These are phyloP conservation scores for Zaprionus davidi DNA, from an alignment of 1,140 invertebrate genomes.

Conservation along the genomic window DNA sequence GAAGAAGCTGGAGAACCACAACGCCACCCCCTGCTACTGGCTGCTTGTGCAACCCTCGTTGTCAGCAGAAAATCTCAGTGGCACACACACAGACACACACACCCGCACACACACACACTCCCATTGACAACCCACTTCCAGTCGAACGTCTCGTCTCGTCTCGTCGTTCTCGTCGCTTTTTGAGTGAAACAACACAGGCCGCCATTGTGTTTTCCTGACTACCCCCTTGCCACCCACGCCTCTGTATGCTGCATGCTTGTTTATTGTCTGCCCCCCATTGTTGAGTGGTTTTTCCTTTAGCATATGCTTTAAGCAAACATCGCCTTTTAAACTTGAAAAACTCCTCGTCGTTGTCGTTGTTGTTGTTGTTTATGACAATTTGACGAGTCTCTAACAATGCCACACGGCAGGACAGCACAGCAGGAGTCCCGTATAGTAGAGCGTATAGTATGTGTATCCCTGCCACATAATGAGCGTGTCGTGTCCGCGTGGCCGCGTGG, in stretches of 20 bases:
- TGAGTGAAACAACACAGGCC: slow-evolving; percentile 76
- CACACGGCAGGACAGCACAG: slow-evolving; percentile 17
- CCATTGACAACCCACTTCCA: slow-evolving; percentile 62
- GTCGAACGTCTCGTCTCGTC: slow-evolving; percentile 32
- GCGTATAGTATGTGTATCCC: slow-evolving; percentile 25
- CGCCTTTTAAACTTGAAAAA: slow-evolving; percentile 77
- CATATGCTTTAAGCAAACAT: slow-evolving; percentile 76
- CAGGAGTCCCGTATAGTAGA: not conserved
- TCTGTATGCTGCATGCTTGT: slow-evolving; percentile 28
- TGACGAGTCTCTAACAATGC: slow-evolving; percentile 48
- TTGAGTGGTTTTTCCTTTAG: slow-evolving; percentile 74
- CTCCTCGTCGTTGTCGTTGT: slow-evolving; percentile 14
- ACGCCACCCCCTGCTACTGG: slow-evolving; percentile 12
- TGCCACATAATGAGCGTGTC: slow-evolving; percentile 71
- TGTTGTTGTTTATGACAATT: slow-evolving; percentile 3
- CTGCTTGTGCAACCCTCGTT: slow-evolving; percentile 65
- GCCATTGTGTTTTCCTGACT: slow-evolving; percentile 71
- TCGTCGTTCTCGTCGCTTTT: slow-evolving; percentile 59
- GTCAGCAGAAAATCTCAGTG: slow-evolving; percentile 75
- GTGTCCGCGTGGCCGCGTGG: slow-evolving; percentile 58
- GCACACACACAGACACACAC: slow-evolving; percentile 18
- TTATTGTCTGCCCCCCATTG: slow-evolving; percentile 76
- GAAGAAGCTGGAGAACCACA: slow-evolving; percentile 19
- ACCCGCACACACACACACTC: slow-evolving; percentile 33
- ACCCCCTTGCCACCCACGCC: not conserved